A percentile compares a stretch with the other conserved stretches of the same genome.
phyloP scores from a whole-genome alignment of 2,113 vertebrate genomes.

The Potamarius usumacintae region DNA sequence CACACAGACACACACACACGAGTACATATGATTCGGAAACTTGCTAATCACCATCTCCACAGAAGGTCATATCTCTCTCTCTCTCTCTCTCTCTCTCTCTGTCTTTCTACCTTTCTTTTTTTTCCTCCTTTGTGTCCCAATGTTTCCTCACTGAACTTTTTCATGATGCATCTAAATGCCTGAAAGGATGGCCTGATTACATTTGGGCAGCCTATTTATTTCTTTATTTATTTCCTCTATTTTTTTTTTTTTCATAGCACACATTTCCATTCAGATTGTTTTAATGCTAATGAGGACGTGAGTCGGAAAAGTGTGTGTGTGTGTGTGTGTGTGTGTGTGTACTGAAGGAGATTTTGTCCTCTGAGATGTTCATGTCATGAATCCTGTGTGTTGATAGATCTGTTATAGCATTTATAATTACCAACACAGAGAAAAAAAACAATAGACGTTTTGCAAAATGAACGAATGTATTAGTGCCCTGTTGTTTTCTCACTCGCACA shows the following conservation, averaged over 20 bases:
- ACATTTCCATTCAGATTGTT: constrained; percentile 71
- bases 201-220: constrained; percentile 55
- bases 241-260: constrained; percentile 41
- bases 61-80: constrained; percentile 57
- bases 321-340: constrained; percentile 14
- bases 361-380: constrained; percentile 6
- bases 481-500: not conserved
- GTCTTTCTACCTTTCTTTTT: not conserved
- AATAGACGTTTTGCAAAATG: constrained; percentile 23
- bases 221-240: constrained; percentile 26
- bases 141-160: constrained; percentile 40
- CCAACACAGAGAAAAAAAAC: constrained; percentile 15
- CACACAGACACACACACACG: constrained; percentile 15
- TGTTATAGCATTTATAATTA: constrained; percentile 39
- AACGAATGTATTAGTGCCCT: constrained; percentile 18
- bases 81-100: constrained; percentile 1
- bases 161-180: constrained; percentile 53
- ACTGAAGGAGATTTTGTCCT: constrained; percentile 15
- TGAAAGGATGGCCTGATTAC: constrained; percentile 61
- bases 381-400: constrained; percentile 46
- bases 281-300: constrained; percentile 65
- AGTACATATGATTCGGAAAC: not conserved
- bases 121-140: not conserved
- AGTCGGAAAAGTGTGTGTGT: constrained; percentile 39
- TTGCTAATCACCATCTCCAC: not conserved